A percentile compares a stretch with the other conserved stretches of the same genome.
phyloP scores from a whole-genome alignment of 2,113 vertebrate species.

The Odocoileus virginianus region DNA sequence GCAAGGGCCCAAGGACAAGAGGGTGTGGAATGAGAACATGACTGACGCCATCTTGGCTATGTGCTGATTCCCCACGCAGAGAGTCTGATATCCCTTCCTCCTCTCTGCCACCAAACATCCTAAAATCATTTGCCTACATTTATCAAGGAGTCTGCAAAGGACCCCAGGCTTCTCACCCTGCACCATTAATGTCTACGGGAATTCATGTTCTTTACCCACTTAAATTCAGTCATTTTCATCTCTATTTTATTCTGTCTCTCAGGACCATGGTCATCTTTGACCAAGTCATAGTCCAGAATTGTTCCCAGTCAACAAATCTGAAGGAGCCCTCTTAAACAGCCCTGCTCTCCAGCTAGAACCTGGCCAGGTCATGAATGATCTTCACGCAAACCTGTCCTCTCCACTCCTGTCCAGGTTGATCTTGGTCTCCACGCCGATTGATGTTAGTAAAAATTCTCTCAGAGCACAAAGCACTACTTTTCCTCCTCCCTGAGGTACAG shows the following conservation, averaged over 20 bases:
- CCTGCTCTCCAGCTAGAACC: background rate
- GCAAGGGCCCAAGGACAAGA: background rate
- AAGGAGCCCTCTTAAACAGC: background rate
- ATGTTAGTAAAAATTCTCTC: background rate
- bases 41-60: background rate
- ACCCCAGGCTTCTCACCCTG: background rate
- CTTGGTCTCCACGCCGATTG: fast-evolving
- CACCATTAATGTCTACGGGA: background rate
- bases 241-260: background rate
- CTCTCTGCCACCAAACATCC: background rate
- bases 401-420: background rate
- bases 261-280: background rate
- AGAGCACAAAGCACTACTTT: background rate
- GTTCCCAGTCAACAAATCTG: background rate
- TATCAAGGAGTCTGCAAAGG: background rate
- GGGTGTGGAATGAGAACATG: background rate
- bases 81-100: background rate
- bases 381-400: background rate
- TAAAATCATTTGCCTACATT: background rate
- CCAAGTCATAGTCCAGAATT: background rate
- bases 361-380: background rate
- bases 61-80: background rate
- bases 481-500: background rate
- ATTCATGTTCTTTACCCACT: background rate
- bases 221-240: background rate